Base-by-base conservation (phyloP, 2,888 invertebrate genomes). In the Abrostola triplasia region DNA sequence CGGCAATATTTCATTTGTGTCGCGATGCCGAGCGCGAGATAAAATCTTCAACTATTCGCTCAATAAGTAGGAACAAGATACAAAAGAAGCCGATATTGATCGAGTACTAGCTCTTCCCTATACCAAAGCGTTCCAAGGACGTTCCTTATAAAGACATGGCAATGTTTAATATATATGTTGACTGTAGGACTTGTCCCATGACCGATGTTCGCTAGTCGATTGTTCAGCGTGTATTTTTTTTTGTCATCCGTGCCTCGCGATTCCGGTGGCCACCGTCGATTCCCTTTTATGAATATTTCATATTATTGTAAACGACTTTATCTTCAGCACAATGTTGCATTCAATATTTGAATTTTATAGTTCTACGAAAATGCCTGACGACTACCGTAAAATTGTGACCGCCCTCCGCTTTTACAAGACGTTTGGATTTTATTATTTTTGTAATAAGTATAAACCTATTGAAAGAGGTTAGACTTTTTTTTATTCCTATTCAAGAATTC, bases 261-360 rank as follows among this genome's bases (percentile, higher is more conserved):
- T 84, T 88, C 87, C 86, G 89, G 88, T 89, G 88, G 88, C 84
- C 88, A 77, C 80, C 74, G 83, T 84, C 87, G 84, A 84, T 85
- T 84, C 86, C 83, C 85, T 89, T 92, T 88, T 90, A 92, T 93
- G 90, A 92, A 93, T 93, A 92, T 92, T 92, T 92, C 90, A 92
- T 92, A 87, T 88, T 89, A 91, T 92, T 91, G 92, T 89, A 90
- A 90, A 92, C 89, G 83, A 88, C 91, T 92, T 91, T 89, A 90
- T 91, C 85, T 86, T 78, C 84, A 53, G 77, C 72, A 90, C 92
- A 91, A 88, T 90, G 91, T 91, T 88, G 88, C 84, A 87, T 89
- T 86, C 84, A 84, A 84, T 84, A 83, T 89, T 88, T 87, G 77
- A 82, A 85, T 87, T 90, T 90, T 90, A 90, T 88, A 81, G 88